Conservation (phyloP, 1,140 invertebrate species). For the Delia radicum region DNA sequence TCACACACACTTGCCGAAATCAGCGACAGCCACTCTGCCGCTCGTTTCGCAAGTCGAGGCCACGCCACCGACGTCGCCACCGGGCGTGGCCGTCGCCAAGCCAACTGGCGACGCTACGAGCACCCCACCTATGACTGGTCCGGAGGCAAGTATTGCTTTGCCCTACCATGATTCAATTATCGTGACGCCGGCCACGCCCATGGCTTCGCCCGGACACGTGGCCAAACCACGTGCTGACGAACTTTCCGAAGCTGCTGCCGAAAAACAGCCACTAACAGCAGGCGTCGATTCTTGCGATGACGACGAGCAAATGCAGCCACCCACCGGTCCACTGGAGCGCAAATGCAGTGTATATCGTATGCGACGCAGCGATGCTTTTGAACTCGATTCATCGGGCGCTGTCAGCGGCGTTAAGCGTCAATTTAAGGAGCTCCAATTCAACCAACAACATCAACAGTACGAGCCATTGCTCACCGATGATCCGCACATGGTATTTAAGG, state of each 20-base stretch:
- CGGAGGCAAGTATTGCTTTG: slow-evolving; percentile 28
- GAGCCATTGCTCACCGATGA: slow-evolving; percentile 49
- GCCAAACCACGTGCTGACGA: slow-evolving; percentile 38
- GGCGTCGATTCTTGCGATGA: slow-evolving; percentile 23
- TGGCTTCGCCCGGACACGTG: slow-evolving; percentile 52
- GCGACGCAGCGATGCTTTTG: slow-evolving; percentile 47
- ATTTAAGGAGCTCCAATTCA: slow-evolving; percentile 48
- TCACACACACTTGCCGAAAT: slow-evolving; percentile 46
- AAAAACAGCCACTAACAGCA: slow-evolving; percentile 42
- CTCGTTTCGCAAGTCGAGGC: slow-evolving; percentile 48
- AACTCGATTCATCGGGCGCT: slow-evolving; percentile 30
- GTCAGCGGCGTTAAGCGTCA: slow-evolving; percentile 36
- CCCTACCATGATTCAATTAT: slow-evolving; percentile 52
- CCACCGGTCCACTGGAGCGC: slow-evolving; percentile 45
- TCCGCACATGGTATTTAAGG: slow-evolving; percentile 49
- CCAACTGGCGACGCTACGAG: slow-evolving; percentile 31
- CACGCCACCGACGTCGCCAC: slow-evolving; percentile 45
- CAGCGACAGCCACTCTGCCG: slow-evolving; percentile 53
- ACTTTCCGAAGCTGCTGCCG: slow-evolving; percentile 34
- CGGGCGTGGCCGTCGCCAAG: slow-evolving; percentile 40
- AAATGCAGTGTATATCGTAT: slow-evolving; percentile 55
- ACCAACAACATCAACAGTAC: slow-evolving; percentile 46
- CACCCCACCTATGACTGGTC: slow-evolving; percentile 28
- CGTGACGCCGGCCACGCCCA: slow-evolving; percentile 55
- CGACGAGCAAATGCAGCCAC: slow-evolving; percentile 39